phyloP scores from a whole-genome alignment of 2,797 vertebrate species.

The Neomorphus geoffroyi region DNA sequence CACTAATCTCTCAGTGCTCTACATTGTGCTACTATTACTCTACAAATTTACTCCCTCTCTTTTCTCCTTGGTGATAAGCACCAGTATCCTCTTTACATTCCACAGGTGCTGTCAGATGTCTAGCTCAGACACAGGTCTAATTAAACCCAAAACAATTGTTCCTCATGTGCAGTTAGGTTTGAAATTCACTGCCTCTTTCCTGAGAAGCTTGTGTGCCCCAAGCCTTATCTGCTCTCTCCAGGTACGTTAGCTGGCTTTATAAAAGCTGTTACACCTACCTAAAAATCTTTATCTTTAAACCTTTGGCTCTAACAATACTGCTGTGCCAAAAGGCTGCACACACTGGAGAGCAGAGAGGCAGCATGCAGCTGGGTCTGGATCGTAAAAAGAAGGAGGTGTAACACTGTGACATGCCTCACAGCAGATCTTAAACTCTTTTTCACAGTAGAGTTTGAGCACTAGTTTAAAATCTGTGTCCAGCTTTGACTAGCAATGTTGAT shows the following conservation, averaged over 20 bases:
- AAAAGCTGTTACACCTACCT: not conserved
- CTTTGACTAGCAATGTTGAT: not conserved
- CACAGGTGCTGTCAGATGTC: not conserved
- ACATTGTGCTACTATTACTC: not conserved
- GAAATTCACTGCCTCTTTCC: not conserved
- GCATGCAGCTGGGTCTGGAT: not conserved
- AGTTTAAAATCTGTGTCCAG: not conserved
- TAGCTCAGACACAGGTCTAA: slow-evolving; percentile 12
- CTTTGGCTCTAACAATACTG: not conserved
- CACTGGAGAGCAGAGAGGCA: not conserved
- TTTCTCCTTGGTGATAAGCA: not conserved
- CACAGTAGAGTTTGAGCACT: not conserved
- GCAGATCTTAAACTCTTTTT: not conserved
- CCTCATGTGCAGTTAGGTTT: not conserved
- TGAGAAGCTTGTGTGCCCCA: not conserved
- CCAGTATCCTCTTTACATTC: not conserved
- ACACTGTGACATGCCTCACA: not conserved
- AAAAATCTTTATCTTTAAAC: not conserved
- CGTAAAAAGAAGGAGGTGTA: not conserved
- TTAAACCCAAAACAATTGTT: slow-evolving; percentile 10
- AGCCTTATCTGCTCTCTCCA: not conserved
- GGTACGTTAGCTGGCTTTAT: not conserved
- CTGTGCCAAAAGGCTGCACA: not conserved
- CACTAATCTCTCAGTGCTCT: not conserved
- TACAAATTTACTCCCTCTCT: slow-evolving; percentile 1